Evolutionary conservation across 2,797 vertebrate species (phyloP).

Genomic region (Thunnus albacares): DNA sequence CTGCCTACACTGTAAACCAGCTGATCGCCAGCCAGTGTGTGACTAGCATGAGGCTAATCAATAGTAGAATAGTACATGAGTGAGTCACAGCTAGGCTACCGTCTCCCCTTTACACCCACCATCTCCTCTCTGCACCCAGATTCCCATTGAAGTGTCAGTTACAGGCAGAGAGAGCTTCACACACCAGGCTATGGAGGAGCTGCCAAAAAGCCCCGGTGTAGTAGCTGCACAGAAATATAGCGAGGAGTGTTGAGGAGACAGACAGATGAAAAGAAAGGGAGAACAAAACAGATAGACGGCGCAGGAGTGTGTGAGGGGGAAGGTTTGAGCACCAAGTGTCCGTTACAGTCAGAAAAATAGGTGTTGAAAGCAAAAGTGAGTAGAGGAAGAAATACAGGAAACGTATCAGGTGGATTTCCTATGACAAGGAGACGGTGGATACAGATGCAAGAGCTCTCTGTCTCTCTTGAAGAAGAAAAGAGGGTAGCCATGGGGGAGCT

Average conservation of each 20-base stretch:
- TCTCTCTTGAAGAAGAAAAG: neutral
- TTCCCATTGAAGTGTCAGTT: constrained; percentile 61
- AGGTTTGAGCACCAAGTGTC: constrained; percentile 29
- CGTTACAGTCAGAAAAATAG: constrained; percentile 41
- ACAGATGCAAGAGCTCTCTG: constrained; percentile 9
- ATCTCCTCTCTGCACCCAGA: constrained; percentile 40
- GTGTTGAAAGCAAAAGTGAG: constrained; percentile 36
- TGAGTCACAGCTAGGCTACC: constrained; percentile 46
- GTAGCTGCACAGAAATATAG: constrained; percentile 34
- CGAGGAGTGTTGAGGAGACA: constrained; percentile 29
- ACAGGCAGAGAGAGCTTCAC: constrained; percentile 37
- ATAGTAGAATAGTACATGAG: constrained; percentile 39
- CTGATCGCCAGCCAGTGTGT: constrained; percentile 30
- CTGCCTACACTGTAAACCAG: constrained; percentile 27
- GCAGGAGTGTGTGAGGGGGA: neutral
- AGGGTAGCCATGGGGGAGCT: constrained; percentile 13
- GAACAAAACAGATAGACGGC: constrained; percentile 22
- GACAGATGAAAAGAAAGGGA: constrained; percentile 46
- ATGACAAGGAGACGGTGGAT: constrained; percentile 8
- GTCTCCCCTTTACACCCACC: constrained; percentile 51
- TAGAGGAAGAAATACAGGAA: constrained; percentile 21
- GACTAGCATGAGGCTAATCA: constrained; percentile 46
- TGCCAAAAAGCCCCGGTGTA: constrained; percentile 51
- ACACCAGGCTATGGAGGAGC: constrained; percentile 35
- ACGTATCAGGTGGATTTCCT: constrained; percentile 30